Evolutionary conservation across 2,797 vertebrate genomes (phyloP).

Genomic region (Gymnothorax javanicus): DNA sequence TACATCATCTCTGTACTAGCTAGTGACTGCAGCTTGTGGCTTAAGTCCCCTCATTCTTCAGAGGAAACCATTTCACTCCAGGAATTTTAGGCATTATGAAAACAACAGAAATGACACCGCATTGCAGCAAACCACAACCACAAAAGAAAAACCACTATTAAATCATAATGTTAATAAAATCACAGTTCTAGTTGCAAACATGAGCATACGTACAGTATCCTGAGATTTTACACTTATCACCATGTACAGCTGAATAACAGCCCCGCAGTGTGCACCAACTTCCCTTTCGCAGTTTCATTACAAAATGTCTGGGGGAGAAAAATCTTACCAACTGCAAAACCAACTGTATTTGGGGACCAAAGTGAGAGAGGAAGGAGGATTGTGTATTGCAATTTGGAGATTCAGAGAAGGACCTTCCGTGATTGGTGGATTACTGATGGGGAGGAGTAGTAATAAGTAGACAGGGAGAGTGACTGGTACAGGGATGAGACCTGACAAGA

Average conservation of each 20-base stretch:
- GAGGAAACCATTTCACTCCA: too few species aligned
- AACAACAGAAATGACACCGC: conserved; percentile 4
- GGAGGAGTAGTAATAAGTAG: background rate
- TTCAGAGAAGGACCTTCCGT: background rate
- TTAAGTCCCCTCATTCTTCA: background rate
- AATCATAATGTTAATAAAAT: background rate
- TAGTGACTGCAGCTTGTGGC: background rate
- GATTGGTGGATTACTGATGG: background rate
- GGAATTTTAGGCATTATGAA: background rate
- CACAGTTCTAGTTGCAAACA: background rate
- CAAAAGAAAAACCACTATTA: background rate
- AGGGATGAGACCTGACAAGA: background rate
- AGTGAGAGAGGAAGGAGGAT: background rate
- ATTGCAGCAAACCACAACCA: background rate
- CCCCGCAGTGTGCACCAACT: background rate
- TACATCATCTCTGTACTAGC: background rate
- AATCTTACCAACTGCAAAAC: background rate
- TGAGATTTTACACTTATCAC: conserved; percentile 2
- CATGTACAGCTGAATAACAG: conserved; percentile 1
- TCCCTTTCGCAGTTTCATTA: conserved; percentile 28
- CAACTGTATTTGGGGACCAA: background rate
- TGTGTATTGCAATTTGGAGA: background rate
- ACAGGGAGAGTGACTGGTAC: background rate
- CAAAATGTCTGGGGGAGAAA: conserved; percentile 10
- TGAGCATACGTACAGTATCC: conserved; percentile 9